Percentiles rank a stretch among this genome's conserved stretches.
phyloP scores from a whole-genome alignment of 2,888 invertebrate species.

The Yponomeuta evonymella region DNA sequence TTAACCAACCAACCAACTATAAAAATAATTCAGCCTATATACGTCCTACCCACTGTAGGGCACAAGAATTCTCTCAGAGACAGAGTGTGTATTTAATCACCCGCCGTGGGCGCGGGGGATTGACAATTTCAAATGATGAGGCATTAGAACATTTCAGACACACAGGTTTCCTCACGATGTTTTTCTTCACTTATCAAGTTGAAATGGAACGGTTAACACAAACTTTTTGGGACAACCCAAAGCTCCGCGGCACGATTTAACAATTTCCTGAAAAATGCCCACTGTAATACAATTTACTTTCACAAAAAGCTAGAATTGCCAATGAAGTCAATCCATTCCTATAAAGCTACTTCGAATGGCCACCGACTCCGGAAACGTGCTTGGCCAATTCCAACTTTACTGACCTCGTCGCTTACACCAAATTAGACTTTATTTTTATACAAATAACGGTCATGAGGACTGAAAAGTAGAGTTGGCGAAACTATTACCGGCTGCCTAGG shows the following conservation, averaged over 20 bases:
- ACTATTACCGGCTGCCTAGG: conserved; percentile 42
- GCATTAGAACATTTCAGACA: too few species aligned
- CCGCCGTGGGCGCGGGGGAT: too few species aligned
- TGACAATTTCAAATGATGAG: too few species aligned
- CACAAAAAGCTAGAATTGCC: conserved; percentile 41
- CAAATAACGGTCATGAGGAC: conserved; percentile 28
- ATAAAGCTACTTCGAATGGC: conserved; percentile 55
- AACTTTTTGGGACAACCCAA: too few species aligned
- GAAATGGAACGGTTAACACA: too few species aligned
- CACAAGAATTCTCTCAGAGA: too few species aligned
- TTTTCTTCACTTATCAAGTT: too few species aligned
- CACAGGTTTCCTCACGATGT: too few species aligned
- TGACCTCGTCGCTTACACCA: background rate
- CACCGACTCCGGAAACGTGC: conserved; percentile 53
- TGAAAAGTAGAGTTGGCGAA: conserved; percentile 32
- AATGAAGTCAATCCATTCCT: conserved; percentile 58
- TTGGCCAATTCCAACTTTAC: conserved; percentile 38
- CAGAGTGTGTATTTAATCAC: too few species aligned
- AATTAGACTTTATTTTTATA: conserved; percentile 32
- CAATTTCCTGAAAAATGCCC: background rate
- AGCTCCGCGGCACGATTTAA: background rate
- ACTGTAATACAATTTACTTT: conserved; percentile 15
- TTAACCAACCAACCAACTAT: too few species aligned
- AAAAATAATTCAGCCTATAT: too few species aligned
- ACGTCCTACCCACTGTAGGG: too few species aligned